Percentiles rank a stretch among this genome's conserved stretches.
Conservation (phyloP, 1,140 invertebrate genomes). For the Aporrectodea caliginosa region DNA sequence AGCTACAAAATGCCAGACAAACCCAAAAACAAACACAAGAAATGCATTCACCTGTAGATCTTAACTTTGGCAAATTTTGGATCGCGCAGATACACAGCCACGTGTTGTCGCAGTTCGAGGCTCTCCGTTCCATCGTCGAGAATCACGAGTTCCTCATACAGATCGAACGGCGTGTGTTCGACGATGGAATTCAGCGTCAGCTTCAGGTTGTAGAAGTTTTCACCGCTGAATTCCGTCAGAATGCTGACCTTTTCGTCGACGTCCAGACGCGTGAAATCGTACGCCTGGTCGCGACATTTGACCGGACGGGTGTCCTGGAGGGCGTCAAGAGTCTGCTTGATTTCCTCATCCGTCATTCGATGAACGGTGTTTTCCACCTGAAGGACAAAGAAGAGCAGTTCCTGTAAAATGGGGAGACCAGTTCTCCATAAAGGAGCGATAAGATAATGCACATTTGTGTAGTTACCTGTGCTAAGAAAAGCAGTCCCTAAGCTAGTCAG, state of each 20-base stretch:
- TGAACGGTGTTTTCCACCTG: slow-evolving; percentile 2
- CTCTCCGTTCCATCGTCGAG: slow-evolving; percentile 30
- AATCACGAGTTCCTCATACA: slow-evolving; percentile 31
- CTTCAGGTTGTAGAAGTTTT: slow-evolving; percentile 28
- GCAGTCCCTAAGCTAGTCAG: not conserved
- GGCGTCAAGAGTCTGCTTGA: not conserved
- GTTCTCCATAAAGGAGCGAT: not conserved
- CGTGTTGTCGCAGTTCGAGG: not conserved
- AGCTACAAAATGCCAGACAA: too few species aligned
- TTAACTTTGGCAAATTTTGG: slow-evolving; percentile 27
- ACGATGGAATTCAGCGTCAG: slow-evolving; percentile 28
- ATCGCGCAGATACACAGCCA: not conserved
- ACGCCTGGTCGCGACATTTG: slow-evolving; percentile 10
- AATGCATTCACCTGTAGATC: slow-evolving; percentile 12
- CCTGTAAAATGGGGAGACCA: not conserved
- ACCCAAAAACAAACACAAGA: too few species aligned
- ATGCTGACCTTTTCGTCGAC: slow-evolving; percentile 21
- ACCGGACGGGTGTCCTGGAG: slow-evolving; percentile 26
- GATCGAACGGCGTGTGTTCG: slow-evolving; percentile 26
- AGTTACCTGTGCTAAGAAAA: not conserved
- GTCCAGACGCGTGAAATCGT: slow-evolving; percentile 15
- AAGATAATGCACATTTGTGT: not conserved
- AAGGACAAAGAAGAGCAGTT: not conserved
- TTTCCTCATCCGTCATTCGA: slow-evolving; percentile 25
- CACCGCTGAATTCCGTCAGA: slow-evolving; percentile 23